phyloP scores from a whole-genome alignment of 2,888 invertebrate species.

The Galeruca laticollis region DNA sequence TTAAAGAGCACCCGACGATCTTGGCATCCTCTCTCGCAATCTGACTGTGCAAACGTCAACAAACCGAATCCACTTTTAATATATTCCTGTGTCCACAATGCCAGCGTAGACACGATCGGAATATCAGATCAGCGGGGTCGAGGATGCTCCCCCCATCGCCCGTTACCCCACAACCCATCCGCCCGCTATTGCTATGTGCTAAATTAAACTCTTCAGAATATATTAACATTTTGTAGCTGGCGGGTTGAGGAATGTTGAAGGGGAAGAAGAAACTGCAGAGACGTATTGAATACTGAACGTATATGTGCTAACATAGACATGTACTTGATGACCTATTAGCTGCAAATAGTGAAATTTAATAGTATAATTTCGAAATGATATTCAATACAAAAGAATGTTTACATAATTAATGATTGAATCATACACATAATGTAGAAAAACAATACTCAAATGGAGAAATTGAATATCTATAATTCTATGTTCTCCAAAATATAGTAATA shows the following conservation, averaged over 20 bases:
- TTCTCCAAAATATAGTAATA: too few relatives aligned
- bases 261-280: slow-evolving; percentile 38
- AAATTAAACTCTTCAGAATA: slow-evolving; percentile 68
- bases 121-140: slow-evolving; percentile 62
- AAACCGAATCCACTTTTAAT: slow-evolving; percentile 67
- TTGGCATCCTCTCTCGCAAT: slow-evolving; percentile 51
- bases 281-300: slow-evolving; percentile 9
- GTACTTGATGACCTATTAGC: neutral
- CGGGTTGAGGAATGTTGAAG: slow-evolving; percentile 56
- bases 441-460: too few relatives aligned
- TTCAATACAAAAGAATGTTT: too few relatives aligned
- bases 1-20: slow-evolving; percentile 42
- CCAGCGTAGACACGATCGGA: slow-evolving; percentile 65
- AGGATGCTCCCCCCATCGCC: slow-evolving; percentile 47
- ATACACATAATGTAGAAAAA: too few relatives aligned
- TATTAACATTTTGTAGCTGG: slow-evolving; percentile 66
- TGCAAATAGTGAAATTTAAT: neutral
- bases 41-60: slow-evolving; percentile 66
- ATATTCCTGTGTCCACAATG: slow-evolving; percentile 67
- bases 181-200: slow-evolving; percentile 66
- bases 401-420: too few relatives aligned
- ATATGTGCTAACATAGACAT: neutral
- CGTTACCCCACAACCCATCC: slow-evolving; percentile 48
- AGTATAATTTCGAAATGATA: too few relatives aligned
- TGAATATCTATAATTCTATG: too few relatives aligned